Conservation (phyloP, 2,113 vertebrate species). For the Salvelinus sp. region DNA sequence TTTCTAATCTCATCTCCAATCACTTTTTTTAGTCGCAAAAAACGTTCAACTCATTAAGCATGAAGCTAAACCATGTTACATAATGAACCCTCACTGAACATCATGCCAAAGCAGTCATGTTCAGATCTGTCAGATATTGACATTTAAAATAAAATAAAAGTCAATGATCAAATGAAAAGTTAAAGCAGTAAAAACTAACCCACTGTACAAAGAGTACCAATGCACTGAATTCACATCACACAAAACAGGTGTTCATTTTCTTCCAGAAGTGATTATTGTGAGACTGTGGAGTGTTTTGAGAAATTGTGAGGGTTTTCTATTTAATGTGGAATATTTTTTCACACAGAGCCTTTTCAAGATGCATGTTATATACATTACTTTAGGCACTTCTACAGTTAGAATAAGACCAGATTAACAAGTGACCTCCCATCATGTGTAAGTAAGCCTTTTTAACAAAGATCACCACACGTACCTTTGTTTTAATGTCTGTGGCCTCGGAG, state of each 20-base stretch:
- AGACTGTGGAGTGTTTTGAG: conserved; percentile 17
- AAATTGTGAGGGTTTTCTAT: conserved; percentile 6
- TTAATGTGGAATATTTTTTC: conserved; percentile 33
- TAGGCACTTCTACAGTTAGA: conserved; percentile 73
- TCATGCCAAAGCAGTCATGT: conserved; percentile 20
- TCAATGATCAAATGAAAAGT: conserved; percentile 19
- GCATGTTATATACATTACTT: conserved; percentile 53
- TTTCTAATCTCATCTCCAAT: conserved; percentile 15
- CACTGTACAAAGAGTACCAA: conserved; percentile 36
- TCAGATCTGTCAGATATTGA: conserved; percentile 1
- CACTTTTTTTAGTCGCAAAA: conserved; percentile 21
- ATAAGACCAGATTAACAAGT: conserved; percentile 59
- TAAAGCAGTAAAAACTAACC: conserved; percentile 33
- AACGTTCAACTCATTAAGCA: conserved; percentile 36
- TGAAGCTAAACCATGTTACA: conserved; percentile 10
- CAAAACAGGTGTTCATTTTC: conserved; percentile 27
- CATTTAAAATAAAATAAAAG: conserved; percentile 1
- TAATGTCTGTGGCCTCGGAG: neutral
- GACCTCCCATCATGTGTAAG: conserved; percentile 20
- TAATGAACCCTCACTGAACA: conserved; percentile 32
- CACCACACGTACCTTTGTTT: neutral
- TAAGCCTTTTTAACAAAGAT: conserved; percentile 22
- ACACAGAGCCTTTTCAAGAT: conserved; percentile 52
- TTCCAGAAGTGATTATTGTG: conserved; percentile 15
- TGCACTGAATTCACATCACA: conserved; percentile 43